These are phyloP conservation scores for Zaprionus bogoriensis DNA, from an alignment of 2,888 invertebrate species.

Conservation along the genomic window DNA sequence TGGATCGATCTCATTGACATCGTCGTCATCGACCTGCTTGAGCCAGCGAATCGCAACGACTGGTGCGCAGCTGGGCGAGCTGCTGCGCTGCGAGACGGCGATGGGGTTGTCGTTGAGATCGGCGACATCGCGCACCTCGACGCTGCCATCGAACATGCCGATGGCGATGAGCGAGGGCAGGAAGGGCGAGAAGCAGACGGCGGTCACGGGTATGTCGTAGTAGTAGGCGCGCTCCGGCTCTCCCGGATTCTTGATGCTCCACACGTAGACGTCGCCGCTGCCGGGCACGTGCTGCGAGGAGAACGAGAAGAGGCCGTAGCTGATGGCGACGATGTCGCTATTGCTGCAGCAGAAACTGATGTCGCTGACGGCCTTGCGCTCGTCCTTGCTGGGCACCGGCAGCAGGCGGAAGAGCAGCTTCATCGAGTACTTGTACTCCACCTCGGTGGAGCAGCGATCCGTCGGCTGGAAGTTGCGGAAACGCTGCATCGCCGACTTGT, in stretches of 20 bases:
- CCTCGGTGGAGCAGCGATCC: constrained; percentile 85
- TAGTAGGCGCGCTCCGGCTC: constrained; percentile 88
- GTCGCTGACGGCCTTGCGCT: constrained; percentile 84
- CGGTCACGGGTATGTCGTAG: constrained; percentile 87
- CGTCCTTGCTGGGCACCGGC: constrained; percentile 82
- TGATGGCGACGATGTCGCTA: constrained; percentile 88
- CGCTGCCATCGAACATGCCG: constrained; percentile 89
- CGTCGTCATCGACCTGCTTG: constrained; percentile 43
- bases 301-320: constrained; percentile 88
- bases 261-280: constrained; percentile 88
- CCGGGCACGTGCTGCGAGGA: constrained; percentile 83
- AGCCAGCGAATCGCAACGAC: constrained; percentile 88
- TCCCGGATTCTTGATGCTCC: constrained; percentile 92
- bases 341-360: constrained; percentile 87
- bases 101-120: constrained; percentile 83
- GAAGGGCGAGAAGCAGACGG: constrained; percentile 87
- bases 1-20: constrained; percentile 84
- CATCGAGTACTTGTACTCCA: constrained; percentile 87
- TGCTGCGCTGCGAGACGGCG: constrained; percentile 85
- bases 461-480: constrained; percentile 86
- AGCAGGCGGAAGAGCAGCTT: constrained; percentile 87
- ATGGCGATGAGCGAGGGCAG: constrained; percentile 89
- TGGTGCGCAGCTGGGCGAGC: constrained; percentile 86
- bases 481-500: constrained; percentile 86
- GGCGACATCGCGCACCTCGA: constrained; percentile 88